Evolutionary conservation across 2,797 vertebrate species (phyloP), one percentile per base, ranked within the genome.

Genomic region (Chromobotia macracanthus): DNA sequence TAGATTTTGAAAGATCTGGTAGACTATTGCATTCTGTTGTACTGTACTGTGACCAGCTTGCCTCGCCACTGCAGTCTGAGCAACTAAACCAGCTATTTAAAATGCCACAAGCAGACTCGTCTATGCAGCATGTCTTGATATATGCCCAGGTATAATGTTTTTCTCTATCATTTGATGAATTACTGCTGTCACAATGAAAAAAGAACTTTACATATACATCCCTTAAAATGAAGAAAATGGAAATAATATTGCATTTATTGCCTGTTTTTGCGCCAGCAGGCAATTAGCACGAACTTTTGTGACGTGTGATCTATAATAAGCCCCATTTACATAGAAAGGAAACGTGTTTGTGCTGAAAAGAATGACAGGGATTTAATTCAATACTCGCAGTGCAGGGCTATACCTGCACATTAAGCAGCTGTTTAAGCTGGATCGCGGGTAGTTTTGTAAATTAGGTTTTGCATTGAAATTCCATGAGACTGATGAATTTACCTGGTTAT

Each of bases 121-220:
- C 23, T 16, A 23, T 12, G 23, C 13, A 1, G 25, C 58, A 15
- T 2, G 58, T 25, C 58, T 18, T 61, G 58, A 61, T 61, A 18
- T 61, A 61, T 61, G 58, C 13, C 2, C 13, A 61, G 25, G 58
- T 16, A 61, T 31, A 31, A 31, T 12, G 58, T 23, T 31, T 15
- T 61, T 16, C 58, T 28, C 25, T 25, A 31, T 61, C 58, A 61
- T 61, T 31, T 61, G 58, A 61, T 31, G 13, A 61, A 61, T 61
- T 61, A 15, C 25, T 18, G 58, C 58, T 31, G 58, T 61, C 58
- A 6, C 16, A 2, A 61, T 61, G 25, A 61, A 61, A 16, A 16
- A 1, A 60, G n/a, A 60, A 31, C 25, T 16, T 61, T 61, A 61
- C 58, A 31, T 31, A 61, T 28, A 61, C 58, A 61, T 31, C 13